Conservation (phyloP, 2,113 vertebrate species). For the Turnix velox region DNA sequence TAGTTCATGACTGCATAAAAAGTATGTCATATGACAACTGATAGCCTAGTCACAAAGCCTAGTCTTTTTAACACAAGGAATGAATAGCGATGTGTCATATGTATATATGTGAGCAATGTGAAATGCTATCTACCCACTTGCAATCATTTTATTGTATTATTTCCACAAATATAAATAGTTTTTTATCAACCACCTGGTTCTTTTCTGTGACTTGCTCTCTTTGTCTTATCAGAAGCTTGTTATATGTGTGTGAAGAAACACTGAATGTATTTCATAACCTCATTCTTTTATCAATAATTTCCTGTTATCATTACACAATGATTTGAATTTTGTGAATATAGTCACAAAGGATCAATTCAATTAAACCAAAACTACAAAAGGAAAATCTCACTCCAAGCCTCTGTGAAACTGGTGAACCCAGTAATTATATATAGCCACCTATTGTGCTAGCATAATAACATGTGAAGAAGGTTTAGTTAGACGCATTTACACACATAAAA, state of each 20-base stretch:
- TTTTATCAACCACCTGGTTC: conserved; percentile 18
- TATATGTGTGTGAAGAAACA: conserved; percentile 20
- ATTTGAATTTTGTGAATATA: conserved; percentile 51
- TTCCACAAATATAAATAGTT: conserved; percentile 48
- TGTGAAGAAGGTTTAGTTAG: conserved; percentile 37
- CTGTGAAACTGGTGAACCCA: conserved; percentile 19
- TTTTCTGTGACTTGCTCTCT: conserved; percentile 12
- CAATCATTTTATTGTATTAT: neutral
- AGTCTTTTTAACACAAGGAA: neutral
- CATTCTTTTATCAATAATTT: conserved; percentile 48
- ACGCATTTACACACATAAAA: conserved; percentile 48
- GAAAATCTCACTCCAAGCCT: conserved; percentile 21
- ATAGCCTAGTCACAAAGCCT: neutral
- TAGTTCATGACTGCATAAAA: neutral
- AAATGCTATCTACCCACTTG: conserved; percentile 1
- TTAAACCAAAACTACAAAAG: conserved; percentile 31
- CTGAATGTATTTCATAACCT: neutral
- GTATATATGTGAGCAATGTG: neutral
- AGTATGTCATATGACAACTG: neutral
- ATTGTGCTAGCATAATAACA: conserved; percentile 51
- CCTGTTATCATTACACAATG: conserved; percentile 37
- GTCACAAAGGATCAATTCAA: conserved; percentile 42
- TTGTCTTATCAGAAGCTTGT: neutral
- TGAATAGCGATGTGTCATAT: conserved; percentile 3
- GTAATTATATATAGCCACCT: conserved; percentile 53